Conservation (phyloP, 2,888 invertebrate genomes). For the Xestia c-nigrum region DNA sequence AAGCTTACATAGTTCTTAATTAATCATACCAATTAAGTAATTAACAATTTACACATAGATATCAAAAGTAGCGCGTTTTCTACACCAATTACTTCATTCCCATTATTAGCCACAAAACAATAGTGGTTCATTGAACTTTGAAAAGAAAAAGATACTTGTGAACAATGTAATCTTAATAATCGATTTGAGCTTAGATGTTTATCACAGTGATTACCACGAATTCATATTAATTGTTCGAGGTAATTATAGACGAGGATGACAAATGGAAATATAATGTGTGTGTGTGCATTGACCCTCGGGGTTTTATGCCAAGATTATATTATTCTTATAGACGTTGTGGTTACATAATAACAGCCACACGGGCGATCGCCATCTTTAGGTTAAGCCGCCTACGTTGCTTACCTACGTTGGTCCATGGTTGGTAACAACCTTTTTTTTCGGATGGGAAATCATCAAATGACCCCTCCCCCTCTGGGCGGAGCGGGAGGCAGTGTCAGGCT, state of each 20-base stretch:
- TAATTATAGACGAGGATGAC: constrained; percentile 35
- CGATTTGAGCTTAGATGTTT: constrained; percentile 50
- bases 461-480: too few species aligned
- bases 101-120: constrained; percentile 54
- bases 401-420: too few species aligned
- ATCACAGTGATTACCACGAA: constrained; percentile 48
- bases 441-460: too few species aligned
- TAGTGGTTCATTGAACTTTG: constrained; percentile 55
- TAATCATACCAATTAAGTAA: constrained; percentile 47
- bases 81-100: constrained; percentile 40
- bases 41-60: constrained; percentile 28
- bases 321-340: too few species aligned
- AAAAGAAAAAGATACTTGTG: constrained; percentile 34
- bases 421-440: too few species aligned
- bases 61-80: constrained; percentile 27
- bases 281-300: constrained; percentile 10
- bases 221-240: constrained; percentile 38
- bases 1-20: constrained; percentile 27
- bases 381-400: too few species aligned
- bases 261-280: constrained; percentile 1
- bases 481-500: too few species aligned
- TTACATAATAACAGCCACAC: too few species aligned
- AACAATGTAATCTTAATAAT: constrained; percentile 62
- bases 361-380: too few species aligned
- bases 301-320: too few species aligned